phyloP scores from a whole-genome alignment of 1,140 invertebrate species.

The Euschistus heros region DNA sequence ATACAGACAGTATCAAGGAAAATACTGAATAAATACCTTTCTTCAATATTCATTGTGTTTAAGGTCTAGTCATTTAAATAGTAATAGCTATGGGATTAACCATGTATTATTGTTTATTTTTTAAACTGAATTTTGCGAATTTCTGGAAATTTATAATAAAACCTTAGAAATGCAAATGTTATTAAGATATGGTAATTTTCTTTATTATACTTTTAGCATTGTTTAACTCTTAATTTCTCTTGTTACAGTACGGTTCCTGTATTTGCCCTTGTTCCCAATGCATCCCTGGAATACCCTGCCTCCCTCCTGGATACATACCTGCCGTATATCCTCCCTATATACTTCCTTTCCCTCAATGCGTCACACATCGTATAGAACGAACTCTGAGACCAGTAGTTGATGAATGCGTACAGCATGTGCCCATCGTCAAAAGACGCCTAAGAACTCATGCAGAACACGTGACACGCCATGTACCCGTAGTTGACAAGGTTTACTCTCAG shows the following conservation, averaged over 20 bases:
- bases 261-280: not conserved
- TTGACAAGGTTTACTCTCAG: constrained; percentile 7
- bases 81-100: not conserved
- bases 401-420: constrained; percentile 17
- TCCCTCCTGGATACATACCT: not conserved
- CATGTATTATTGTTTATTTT: not conserved
- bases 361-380: not conserved
- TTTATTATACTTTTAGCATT: too few relatives aligned
- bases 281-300: not conserved
- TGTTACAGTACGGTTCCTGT: not conserved
- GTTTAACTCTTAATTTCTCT: not conserved
- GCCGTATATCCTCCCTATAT: not conserved
- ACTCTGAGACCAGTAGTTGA: constrained; percentile 16
- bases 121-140: not conserved
- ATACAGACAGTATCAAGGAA: too few relatives aligned
- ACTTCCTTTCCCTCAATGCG: not conserved
- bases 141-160: not conserved
- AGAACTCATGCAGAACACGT: constrained; percentile 12
- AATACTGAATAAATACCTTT: too few relatives aligned
- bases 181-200: not conserved
- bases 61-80: not conserved
- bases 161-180: not conserved
- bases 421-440: constrained; percentile 14
- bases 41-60: too few relatives aligned
- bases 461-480: constrained; percentile 21